A percentile compares a stretch with the other conserved stretches of the same genome.
These are phyloP conservation scores for Cryptocephalus moraei DNA, from an alignment of 2,888 invertebrate species.

Conservation along the genomic window DNA sequence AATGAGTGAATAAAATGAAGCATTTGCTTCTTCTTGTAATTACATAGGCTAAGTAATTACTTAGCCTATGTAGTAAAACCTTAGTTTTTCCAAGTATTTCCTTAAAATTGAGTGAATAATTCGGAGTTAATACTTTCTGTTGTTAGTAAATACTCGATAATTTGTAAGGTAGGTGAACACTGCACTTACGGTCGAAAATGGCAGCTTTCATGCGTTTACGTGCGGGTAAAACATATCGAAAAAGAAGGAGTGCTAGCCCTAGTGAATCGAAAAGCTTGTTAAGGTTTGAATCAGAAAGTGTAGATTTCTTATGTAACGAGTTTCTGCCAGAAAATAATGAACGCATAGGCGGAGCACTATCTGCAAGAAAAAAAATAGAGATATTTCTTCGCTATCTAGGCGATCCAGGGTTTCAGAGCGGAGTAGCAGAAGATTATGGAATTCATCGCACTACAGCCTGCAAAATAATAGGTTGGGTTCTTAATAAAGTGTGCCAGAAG, in stretches of 20 bases:
- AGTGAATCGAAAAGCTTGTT: slow-evolving; percentile 5
- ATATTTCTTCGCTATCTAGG: slow-evolving; percentile 6
- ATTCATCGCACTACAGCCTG: neutral
- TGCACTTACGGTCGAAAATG: slow-evolving; percentile 5
- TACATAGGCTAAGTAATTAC: too few relatives aligned
- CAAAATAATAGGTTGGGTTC: neutral
- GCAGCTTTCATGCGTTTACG: slow-evolving; percentile 6
- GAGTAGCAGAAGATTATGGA: slow-evolving; percentile 3
- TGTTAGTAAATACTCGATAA: too few relatives aligned
- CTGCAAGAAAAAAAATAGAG: slow-evolving; percentile 5
- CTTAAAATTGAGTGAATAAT: too few relatives aligned
- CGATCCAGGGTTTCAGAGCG: slow-evolving; percentile 6
- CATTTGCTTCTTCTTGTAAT: neutral
- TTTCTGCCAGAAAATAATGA: slow-evolving; percentile 7
- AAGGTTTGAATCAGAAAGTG: slow-evolving; percentile 6
- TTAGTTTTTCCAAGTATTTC: too few relatives aligned
- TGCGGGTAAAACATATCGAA: slow-evolving; percentile 5
- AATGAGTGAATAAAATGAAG: neutral
- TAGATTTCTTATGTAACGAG: slow-evolving; percentile 6
- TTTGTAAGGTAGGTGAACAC: slow-evolving; percentile 5
- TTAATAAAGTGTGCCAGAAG: neutral
- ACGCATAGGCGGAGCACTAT: slow-evolving; percentile 7
- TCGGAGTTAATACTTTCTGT: slow-evolving; percentile 5
- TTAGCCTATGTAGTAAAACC: neutral
- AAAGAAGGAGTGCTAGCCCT: slow-evolving; percentile 7